phyloP scores from a whole-genome alignment of 2,113 vertebrate species.

The Leptobrachium leishanense region DNA sequence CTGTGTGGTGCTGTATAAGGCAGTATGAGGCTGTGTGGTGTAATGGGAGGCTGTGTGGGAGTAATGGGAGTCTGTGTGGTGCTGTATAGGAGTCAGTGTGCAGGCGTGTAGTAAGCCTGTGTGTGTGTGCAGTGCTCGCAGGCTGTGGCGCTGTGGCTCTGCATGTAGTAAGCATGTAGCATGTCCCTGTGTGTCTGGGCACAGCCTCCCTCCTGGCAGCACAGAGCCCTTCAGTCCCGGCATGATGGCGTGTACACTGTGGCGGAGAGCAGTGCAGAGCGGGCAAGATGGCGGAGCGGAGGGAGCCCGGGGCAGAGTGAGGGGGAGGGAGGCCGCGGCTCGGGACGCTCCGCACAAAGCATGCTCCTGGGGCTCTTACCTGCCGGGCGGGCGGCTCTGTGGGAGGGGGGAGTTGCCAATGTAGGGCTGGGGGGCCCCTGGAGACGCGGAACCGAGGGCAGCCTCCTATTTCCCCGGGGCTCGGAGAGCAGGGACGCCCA shows the following conservation, averaged over 20 bases:
- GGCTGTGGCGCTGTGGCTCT: too few relatives aligned
- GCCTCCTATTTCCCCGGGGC: constrained; percentile 19
- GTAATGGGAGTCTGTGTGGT: too few relatives aligned
- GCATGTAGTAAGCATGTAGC: neutral
- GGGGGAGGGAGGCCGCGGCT: constrained; percentile 2
- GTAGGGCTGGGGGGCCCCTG: neutral
- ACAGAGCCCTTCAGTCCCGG: neutral
- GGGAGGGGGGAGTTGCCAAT: neutral
- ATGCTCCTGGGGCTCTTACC: constrained; percentile 30
- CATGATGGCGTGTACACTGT: neutral
- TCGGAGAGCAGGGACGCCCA: constrained; percentile 33
- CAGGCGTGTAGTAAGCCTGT: too few relatives aligned
- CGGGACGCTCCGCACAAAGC: constrained; percentile 1
- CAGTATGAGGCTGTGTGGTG: too few relatives aligned
- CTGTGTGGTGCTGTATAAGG: too few relatives aligned
- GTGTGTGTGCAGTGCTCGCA: too few relatives aligned
- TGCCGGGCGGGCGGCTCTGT: constrained; percentile 1
- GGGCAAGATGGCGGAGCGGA: constrained; percentile 42
- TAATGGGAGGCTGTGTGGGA: too few relatives aligned
- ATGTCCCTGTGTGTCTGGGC: neutral
- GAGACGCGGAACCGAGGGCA: neutral
- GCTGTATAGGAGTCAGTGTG: too few relatives aligned
- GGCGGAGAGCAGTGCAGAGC: constrained; percentile 9
- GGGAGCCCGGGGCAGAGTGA: neutral
- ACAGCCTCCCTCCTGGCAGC: neutral